Evolutionary conservation across 2,797 vertebrate genomes (phyloP).

Genomic region (Sparidentex hasta): DNA sequence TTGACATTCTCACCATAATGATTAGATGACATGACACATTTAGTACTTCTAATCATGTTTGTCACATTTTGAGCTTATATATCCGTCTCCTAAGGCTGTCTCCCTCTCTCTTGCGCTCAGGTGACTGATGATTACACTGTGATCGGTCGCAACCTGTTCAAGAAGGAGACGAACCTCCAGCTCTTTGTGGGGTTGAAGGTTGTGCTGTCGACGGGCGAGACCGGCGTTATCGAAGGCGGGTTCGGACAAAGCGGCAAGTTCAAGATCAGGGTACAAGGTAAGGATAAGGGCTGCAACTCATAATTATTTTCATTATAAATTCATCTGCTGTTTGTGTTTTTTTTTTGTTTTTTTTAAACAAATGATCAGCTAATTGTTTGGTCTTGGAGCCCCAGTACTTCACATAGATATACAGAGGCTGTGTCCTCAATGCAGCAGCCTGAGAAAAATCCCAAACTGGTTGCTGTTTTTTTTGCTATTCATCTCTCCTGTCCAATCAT

Average conservation of each 20-base stretch:
- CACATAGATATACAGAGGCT: no score
- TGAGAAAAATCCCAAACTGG: no score
- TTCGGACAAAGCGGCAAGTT: slow-evolving; percentile 99
- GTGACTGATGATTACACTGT: slow-evolving; percentile 94
- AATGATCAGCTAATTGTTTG: no score
- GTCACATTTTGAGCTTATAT: neutral
- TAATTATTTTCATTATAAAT: no score
- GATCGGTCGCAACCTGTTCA: slow-evolving; percentile 96
- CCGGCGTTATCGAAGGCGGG: slow-evolving; percentile 92
- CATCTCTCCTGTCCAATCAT: no score
- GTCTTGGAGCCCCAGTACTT: no score
- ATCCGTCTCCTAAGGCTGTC: slow-evolving; percentile 11
- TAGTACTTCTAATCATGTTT: neutral
- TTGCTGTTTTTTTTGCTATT: no score
- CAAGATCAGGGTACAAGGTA: slow-evolving; percentile 94
- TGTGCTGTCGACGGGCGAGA: slow-evolving; percentile 92
- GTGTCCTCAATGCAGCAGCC: no score
- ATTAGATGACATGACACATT: slow-evolving; percentile 18
- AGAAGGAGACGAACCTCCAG: slow-evolving; percentile 99
- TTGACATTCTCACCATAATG: slow-evolving; percentile 10
- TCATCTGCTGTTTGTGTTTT: no score
- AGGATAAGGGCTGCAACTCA: slow-evolving; percentile 45
- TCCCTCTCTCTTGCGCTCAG: slow-evolving; percentile 76
- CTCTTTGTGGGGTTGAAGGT: slow-evolving; percentile 96
- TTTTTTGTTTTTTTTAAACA: no score